Conservation (phyloP, 1,140 invertebrate species). For the Rhagoletis zephyria region DNA sequence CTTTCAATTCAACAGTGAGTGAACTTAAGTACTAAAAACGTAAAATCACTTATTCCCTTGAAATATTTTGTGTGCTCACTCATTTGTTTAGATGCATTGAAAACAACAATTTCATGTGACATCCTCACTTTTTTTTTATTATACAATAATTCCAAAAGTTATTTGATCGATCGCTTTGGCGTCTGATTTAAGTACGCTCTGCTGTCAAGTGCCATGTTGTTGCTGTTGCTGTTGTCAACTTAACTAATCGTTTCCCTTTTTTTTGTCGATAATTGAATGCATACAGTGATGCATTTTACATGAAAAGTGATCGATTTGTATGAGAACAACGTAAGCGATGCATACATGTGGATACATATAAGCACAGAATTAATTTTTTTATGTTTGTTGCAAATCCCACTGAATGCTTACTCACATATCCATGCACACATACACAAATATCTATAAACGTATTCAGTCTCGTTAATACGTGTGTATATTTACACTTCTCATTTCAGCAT, state of each 20-base stretch:
- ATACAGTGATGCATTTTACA: neutral
- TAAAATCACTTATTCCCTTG: neutral
- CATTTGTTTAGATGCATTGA: neutral
- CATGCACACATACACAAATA: too few species aligned
- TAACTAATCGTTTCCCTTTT: conserved; percentile 9
- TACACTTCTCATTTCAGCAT: neutral
- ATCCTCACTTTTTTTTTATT: neutral
- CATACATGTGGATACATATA: neutral
- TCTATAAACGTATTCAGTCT: too few species aligned
- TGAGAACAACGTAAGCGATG: neutral
- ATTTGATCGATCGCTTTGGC: neutral
- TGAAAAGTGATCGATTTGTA: conserved; percentile 10
- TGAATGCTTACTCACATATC: too few species aligned
- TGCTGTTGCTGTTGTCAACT: conserved; percentile 6
- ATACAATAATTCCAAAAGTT: neutral
- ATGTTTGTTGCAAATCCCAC: too few species aligned
- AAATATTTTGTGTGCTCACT: neutral
- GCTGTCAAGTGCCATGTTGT: neutral
- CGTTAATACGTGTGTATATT: too few species aligned
- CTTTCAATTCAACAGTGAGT: neutral
- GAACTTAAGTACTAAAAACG: neutral
- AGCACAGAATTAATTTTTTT: neutral
- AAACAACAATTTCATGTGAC: neutral
- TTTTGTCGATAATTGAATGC: neutral
- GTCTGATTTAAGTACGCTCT: conserved; percentile 10